phyloP scores from a whole-genome alignment of 2,888 invertebrate genomes.

The Aphodius granarius region DNA sequence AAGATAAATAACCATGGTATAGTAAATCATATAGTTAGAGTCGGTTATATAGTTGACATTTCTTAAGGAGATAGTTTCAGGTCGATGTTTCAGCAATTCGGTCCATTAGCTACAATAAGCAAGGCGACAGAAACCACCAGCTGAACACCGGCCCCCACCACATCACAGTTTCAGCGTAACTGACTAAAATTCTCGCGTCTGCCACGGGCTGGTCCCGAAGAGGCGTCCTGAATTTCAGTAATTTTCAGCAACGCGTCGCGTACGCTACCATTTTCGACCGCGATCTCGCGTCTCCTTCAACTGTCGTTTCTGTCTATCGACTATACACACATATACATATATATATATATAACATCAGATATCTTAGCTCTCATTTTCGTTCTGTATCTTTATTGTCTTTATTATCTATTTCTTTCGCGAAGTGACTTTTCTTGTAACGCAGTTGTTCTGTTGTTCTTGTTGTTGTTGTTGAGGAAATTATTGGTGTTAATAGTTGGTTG shows the following conservation, averaged over 20 bases:
- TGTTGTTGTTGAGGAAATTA: neutral
- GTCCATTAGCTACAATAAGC: neutral
- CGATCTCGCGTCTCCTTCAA: neutral
- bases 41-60: no score
- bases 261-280: neutral
- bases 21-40: no score
- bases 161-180: neutral
- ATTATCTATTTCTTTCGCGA: neutral
- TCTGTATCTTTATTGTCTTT: neutral
- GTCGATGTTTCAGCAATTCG: neutral
- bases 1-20: no score
- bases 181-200: neutral
- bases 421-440: no score
- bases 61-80: neutral
- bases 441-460: neutral
- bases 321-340: neutral
- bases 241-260: neutral
- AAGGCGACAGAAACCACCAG: neutral
- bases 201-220: neutral
- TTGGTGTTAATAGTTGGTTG: neutral
- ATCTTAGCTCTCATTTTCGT: neutral
- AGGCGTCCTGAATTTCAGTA: neutral
- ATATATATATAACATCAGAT: no score
- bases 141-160: neutral
- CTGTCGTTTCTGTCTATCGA: neutral